Conservation (phyloP, 2,888 invertebrate genomes). For the Drymonia ruficornis region DNA sequence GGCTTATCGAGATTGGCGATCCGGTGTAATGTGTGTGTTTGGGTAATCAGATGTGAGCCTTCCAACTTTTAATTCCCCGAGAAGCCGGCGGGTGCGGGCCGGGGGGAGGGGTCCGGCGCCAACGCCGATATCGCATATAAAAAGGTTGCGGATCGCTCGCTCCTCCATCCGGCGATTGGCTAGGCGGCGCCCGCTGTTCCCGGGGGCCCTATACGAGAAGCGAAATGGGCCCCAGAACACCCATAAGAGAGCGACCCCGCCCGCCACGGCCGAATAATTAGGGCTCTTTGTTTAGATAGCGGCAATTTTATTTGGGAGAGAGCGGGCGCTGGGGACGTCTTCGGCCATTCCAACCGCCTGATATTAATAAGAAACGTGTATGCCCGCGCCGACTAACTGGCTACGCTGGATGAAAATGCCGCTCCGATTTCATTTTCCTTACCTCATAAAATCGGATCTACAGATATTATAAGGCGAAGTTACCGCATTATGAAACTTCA, state of each 20-base stretch:
- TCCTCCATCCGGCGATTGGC: slow-evolving; percentile 85
- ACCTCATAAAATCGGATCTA: slow-evolving; percentile 10
- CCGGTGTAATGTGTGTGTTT: slow-evolving; percentile 75
- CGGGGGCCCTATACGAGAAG: slow-evolving; percentile 86
- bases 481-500: background rate
- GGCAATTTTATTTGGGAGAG: slow-evolving; percentile 86
- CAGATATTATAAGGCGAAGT: background rate
- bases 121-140: slow-evolving; percentile 82
- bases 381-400: slow-evolving; percentile 57
- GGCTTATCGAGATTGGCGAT: slow-evolving; percentile 77
- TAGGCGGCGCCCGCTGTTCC: slow-evolving; percentile 86
- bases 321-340: slow-evolving; percentile 83
- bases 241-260: slow-evolving; percentile 89
- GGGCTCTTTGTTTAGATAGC: slow-evolving; percentile 87
- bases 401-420: slow-evolving; percentile 49
- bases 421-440: slow-evolving; percentile 53
- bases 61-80: slow-evolving; percentile 79
- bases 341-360: slow-evolving; percentile 79
- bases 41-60: slow-evolving; percentile 80
- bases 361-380: slow-evolving; percentile 84
- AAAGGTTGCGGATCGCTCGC: slow-evolving; percentile 84
- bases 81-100: slow-evolving; percentile 49
- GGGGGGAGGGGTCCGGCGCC: slow-evolving; percentile 68
- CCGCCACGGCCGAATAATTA: slow-evolving; percentile 87
- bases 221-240: slow-evolving; percentile 88